Evolutionary conservation across 1,140 invertebrate species (phyloP).

Genomic region (Drosophila subpulchrella): DNA sequence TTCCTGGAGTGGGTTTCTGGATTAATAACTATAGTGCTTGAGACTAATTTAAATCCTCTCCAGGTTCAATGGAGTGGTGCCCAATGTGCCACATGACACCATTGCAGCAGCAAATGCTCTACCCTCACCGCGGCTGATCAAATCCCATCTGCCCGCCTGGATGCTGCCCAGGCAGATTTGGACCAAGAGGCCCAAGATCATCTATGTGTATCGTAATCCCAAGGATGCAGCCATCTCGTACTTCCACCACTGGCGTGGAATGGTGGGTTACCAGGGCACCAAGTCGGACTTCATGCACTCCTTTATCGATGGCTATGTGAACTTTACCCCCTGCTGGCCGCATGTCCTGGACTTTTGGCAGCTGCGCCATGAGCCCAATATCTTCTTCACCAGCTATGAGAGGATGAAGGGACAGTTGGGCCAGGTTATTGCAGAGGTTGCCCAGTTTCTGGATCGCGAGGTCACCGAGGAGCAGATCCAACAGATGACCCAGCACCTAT

Average conservation of each 20-base stretch:
- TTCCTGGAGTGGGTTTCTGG: constrained; percentile 85
- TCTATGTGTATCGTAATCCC: constrained; percentile 92
- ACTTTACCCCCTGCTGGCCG: constrained; percentile 87
- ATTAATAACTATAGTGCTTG: neutral
- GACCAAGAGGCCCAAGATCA: constrained; percentile 87
- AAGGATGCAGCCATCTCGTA: constrained; percentile 93
- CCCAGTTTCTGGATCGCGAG: constrained; percentile 86
- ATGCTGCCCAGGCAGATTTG: constrained; percentile 87
- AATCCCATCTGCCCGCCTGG: constrained; percentile 89
- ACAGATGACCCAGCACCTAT: constrained; percentile 86
- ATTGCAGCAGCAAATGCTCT: constrained; percentile 83
- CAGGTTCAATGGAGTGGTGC: constrained; percentile 78
- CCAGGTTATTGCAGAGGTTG: constrained; percentile 86
- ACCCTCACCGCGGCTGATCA: constrained; percentile 87
- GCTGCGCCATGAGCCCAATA: constrained; percentile 85
- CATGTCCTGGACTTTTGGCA: constrained; percentile 88
- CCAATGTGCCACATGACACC: constrained; percentile 84
- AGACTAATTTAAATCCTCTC: neutral
- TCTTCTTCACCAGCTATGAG: constrained; percentile 88
- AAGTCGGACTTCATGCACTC: constrained; percentile 88
- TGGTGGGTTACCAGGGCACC: constrained; percentile 87
- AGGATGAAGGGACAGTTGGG: constrained; percentile 88
- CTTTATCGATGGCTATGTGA: constrained; percentile 87
- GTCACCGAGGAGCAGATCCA: constrained; percentile 86
- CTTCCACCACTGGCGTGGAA: constrained; percentile 89